Base-by-base conservation (phyloP, 1,140 invertebrate genomes). In the Babylonia areolata region DNA sequence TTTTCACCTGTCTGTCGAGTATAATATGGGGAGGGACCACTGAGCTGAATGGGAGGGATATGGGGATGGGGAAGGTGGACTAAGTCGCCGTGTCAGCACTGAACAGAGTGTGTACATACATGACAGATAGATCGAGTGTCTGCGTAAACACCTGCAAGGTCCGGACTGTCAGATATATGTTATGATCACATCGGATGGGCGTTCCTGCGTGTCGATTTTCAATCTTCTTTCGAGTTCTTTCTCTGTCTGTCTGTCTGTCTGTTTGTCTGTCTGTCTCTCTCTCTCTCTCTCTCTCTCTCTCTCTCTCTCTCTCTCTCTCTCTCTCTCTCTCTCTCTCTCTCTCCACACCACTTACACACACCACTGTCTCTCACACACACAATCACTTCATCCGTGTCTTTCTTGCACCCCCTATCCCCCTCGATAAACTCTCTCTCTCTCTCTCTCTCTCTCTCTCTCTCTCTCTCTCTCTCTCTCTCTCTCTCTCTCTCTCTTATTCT, bases 371-470 rank as follows among this genome's bases (percentile, higher is more conserved):
- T 64, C 28, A 12, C 5, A 6, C 28, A 6, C 12, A 3, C 58
- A 23, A 23, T 11, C 58, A 23, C 58, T 64, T 23, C 28, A 23
- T 64, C 58, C 28, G 20, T 51, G 20, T 51, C 46, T 51, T 20
- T 51, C 2, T 23, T 12, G 5, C 58, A 23, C 58, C 28, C 12
- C 58, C 6, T n/a, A 64, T 11, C 58, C 58, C 12, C 28, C 58
- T 20, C 23, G 15, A 3, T 23, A 1, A 1, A 9, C 71, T 35
- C 71, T 35, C 33, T 35, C 2, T 20, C 71, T 0, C 71, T 20
- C 33, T 35, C 71, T 35, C 71, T 35, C 31, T 73, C 71, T 73
- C 71, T 73, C 71, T 73, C 71, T 73, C 71, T 73, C 9, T 73
- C 71, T 73, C 9, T 73, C 71, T 33, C 9, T 37, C 71, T 73